phyloP scores from a whole-genome alignment of 2,797 vertebrate genomes.

The Xiphorhynchus erythropygius region DNA sequence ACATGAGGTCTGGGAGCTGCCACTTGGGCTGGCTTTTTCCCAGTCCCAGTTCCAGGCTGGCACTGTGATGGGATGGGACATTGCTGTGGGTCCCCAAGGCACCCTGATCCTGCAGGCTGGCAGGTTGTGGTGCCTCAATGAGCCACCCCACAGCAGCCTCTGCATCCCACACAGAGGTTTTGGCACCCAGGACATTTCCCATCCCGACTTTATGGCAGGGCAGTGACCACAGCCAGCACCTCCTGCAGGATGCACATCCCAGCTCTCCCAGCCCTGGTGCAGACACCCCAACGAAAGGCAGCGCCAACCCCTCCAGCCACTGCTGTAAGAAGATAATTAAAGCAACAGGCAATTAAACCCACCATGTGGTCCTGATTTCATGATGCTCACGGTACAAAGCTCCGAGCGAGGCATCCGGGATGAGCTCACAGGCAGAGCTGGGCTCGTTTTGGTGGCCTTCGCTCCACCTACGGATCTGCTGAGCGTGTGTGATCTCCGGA shows the following conservation, averaged over 20 bases:
- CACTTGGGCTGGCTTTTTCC: neutral
- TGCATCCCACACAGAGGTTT: fast-evolving
- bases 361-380: neutral
- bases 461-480: neutral
- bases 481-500: neutral
- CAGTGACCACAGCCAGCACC: fast-evolving
- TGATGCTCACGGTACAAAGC: neutral
- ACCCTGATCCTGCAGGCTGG: neutral
- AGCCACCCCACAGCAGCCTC: neutral
- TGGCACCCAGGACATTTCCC: neutral
- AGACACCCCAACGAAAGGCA: neutral
- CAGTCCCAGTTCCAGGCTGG: neutral
- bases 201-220: fast-evolving
- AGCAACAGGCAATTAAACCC: neutral
- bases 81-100: neutral
- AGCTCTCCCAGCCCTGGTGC: neutral
- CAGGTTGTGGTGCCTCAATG: neutral
- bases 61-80: fast-evolving
- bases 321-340: neutral
- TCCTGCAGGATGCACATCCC: neutral
- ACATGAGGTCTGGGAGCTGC: neutral
- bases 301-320: fast-evolving
- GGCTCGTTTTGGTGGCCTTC: neutral
- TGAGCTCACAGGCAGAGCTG: conserved; percentile 20
- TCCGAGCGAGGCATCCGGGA: neutral